These are phyloP conservation scores for Sterna hirundo DNA, from an alignment of 2,113 vertebrate species.

Conservation along the genomic window DNA sequence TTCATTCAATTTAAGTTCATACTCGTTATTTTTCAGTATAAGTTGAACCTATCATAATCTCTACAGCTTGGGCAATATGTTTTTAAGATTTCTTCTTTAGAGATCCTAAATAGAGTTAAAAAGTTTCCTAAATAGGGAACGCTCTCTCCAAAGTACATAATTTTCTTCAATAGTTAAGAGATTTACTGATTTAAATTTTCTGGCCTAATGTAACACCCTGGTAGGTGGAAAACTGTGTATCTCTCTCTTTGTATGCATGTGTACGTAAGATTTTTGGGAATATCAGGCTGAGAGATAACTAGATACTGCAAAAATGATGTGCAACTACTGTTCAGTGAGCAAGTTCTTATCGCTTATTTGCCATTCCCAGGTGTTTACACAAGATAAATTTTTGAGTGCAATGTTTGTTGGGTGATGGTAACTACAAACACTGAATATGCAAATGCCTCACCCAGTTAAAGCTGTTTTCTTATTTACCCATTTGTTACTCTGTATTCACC, in stretches of 20 bases:
- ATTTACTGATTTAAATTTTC: not conserved
- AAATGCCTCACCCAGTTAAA: not conserved
- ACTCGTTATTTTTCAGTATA: not conserved
- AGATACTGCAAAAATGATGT: not conserved
- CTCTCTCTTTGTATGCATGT: not conserved
- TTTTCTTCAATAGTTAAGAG: not conserved
- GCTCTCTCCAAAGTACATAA: not conserved
- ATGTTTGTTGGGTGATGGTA: not conserved
- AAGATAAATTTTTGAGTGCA: not conserved
- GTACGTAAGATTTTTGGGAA: not conserved
- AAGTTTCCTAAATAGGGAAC: not conserved
- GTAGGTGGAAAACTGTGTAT: not conserved
- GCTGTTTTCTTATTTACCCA: not conserved
- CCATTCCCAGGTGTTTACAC: not conserved
- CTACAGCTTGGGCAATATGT: not conserved
- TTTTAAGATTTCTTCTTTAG: not conserved
- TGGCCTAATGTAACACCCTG: not conserved
- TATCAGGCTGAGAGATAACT: not conserved
- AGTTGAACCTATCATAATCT: not conserved
- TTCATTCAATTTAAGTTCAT: not conserved
- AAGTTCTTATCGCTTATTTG: not conserved
- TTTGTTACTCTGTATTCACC: not conserved
- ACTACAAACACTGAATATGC: not conserved
- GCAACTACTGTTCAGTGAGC: not conserved
- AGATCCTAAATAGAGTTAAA: not conserved